phyloP scores from a whole-genome alignment of 1,140 invertebrate species.

The Zaprionus inermis region DNA sequence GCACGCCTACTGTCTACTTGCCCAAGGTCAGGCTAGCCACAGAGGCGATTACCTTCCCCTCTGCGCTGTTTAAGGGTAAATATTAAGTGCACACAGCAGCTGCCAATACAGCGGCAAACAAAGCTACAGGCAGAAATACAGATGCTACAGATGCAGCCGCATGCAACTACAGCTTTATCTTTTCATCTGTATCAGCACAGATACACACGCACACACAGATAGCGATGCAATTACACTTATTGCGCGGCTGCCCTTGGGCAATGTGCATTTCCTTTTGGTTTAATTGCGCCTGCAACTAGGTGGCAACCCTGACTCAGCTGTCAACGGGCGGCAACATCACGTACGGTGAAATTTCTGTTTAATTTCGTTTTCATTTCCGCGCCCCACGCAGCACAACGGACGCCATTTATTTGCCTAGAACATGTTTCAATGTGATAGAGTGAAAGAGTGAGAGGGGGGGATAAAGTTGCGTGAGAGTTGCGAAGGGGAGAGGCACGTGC shows the following conservation, averaged over 20 bases:
- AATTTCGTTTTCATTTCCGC: constrained; percentile 79
- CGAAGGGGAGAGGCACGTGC: constrained; percentile 36
- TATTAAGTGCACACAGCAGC: constrained; percentile 46
- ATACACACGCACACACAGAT: constrained; percentile 14
- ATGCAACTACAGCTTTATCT: too few relatives aligned
- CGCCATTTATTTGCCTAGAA: constrained; percentile 45
- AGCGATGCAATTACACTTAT: constrained; percentile 59
- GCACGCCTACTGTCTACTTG: background rate
- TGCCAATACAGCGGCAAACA: constrained; percentile 25
- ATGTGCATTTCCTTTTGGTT: constrained; percentile 64
- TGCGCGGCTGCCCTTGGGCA: constrained; percentile 40
- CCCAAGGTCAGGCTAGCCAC: constrained; percentile 1
- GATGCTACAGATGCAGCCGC: constrained; percentile 34
- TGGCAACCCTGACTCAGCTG: constrained; percentile 27
- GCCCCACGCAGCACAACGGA: constrained; percentile 32
- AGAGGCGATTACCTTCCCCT: background rate
- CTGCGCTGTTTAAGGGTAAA: constrained; percentile 58
- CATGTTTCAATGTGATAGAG: background rate
- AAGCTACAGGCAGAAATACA: background rate
- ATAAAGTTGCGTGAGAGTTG: background rate
- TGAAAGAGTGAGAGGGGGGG: background rate
- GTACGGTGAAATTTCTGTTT: constrained; percentile 67
- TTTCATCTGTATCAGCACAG: constrained; percentile 14
- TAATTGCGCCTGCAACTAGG: constrained; percentile 74
- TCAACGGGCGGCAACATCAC: constrained; percentile 35